phyloP scores from a whole-genome alignment of 2,888 invertebrate genomes.

The Thumatha senex region DNA sequence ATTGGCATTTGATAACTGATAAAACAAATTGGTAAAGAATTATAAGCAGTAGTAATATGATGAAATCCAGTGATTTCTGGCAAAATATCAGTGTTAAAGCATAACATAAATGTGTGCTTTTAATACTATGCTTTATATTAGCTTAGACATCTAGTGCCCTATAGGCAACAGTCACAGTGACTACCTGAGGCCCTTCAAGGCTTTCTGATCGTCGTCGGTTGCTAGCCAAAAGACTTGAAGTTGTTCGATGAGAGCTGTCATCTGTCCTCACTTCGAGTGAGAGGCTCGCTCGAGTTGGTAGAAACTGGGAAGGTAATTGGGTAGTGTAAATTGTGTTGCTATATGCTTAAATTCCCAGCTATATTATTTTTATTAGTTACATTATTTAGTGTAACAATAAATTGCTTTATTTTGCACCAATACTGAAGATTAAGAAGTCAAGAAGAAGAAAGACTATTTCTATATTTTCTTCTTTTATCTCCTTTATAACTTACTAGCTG shows the following conservation, averaged over 20 bases:
- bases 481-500: no score
- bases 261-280: conserved; percentile 84
- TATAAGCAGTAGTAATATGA: neutral
- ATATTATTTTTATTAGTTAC: no score
- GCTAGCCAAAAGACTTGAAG: conserved; percentile 73
- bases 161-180: conserved; percentile 26
- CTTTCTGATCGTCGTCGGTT: conserved; percentile 83
- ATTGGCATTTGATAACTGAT: no score
- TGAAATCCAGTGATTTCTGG: neutral
- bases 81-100: neutral
- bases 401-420: no score
- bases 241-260: conserved; percentile 66
- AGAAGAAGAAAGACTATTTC: no score
- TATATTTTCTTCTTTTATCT: no score
- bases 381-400: no score
- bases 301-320: conserved; percentile 64
- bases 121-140: neutral
- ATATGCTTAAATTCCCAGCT: no score
- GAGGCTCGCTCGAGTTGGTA: conserved; percentile 84
- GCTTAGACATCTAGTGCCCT: conserved; percentile 18
- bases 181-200: conserved; percentile 83
- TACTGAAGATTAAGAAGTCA: no score
- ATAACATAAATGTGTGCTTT: neutral
- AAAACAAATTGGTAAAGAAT: neutral
- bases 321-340: neutral